These are phyloP conservation scores for Acanthosepion pharaonis DNA, from an alignment of 2,888 invertebrate genomes.

Conservation along the genomic window DNA sequence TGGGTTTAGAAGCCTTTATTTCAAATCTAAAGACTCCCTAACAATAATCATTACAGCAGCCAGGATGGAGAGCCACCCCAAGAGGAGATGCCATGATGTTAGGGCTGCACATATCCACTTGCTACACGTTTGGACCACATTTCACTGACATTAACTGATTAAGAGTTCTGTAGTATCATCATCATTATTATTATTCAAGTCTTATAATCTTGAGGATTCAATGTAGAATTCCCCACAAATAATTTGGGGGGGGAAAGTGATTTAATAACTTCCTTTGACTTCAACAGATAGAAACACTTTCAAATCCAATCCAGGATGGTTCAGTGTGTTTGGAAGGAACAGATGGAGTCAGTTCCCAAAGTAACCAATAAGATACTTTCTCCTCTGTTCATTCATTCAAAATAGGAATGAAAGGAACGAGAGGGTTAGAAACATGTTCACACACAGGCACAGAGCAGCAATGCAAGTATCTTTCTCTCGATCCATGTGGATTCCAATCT, in stretches of 20 bases:
- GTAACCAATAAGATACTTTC: neutral
- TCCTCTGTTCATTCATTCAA: neutral
- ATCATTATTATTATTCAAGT: neutral
- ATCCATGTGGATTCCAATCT: constrained; percentile 20
- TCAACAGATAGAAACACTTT: neutral
- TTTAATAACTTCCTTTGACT: neutral
- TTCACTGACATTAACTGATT: constrained; percentile 46
- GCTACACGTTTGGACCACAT: constrained; percentile 45
- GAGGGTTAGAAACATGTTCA: neutral
- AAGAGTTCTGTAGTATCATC: constrained; percentile 36
- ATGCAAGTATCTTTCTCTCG: neutral
- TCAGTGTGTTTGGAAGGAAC: neutral
- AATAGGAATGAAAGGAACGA: neutral
- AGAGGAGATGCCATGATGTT: constrained; percentile 1
- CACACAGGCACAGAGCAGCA: neutral
- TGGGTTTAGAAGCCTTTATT: constrained; percentile 49
- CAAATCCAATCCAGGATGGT: neutral
- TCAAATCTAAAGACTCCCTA: constrained; percentile 49
- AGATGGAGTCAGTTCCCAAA: neutral
- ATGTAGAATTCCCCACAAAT: constrained; percentile 34
- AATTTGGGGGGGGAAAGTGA: neutral
- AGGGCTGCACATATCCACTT: constrained; percentile 43
- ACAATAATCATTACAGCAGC: constrained; percentile 47
- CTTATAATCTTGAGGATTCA: constrained; percentile 34
- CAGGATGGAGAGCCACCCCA: constrained; percentile 39